phyloP scores from a whole-genome alignment of 2,888 invertebrate genomes.

The Microctonus aethiopoides region DNA sequence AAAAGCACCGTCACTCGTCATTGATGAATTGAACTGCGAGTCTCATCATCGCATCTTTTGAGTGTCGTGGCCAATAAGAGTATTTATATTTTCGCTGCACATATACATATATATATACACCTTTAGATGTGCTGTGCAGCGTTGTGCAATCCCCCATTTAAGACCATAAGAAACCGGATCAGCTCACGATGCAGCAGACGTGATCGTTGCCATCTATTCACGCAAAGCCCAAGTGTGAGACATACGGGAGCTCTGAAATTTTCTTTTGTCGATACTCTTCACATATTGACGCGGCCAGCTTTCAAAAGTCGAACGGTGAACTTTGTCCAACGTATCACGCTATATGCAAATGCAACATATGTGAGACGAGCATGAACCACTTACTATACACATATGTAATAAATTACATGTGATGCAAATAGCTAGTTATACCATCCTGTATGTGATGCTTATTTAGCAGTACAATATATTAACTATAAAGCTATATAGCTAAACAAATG shows the following conservation, averaged over 20 bases:
- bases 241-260: conserved; percentile 19
- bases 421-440: conserved; percentile 4
- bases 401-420: conserved; percentile 49
- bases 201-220: conserved; percentile 14
- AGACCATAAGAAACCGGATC: conserved; percentile 9
- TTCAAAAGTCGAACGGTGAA: conserved; percentile 17
- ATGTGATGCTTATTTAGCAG: not conserved
- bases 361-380: conserved; percentile 46
- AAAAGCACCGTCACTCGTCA: not conserved
- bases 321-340: conserved; percentile 51
- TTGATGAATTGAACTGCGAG: not conserved
- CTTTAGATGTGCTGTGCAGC: not conserved
- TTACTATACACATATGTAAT: conserved; percentile 44
- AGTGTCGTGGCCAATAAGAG: not conserved
- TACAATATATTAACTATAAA: not conserved
- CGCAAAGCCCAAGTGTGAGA: conserved; percentile 14
- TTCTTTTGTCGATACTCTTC: conserved; percentile 26
- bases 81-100: not conserved
- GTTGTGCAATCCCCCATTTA: conserved; percentile 5
- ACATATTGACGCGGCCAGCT: conserved; percentile 21
- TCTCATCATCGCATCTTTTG: not conserved
- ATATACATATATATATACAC: too few relatives aligned
- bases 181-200: conserved; percentile 14
- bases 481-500: not conserved
- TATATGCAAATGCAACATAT: conserved; percentile 61